A percentile compares a stretch with the other conserved stretches of the same genome.
Conservation (phyloP, 1,140 invertebrate genomes). For the Eulimnadia texana region DNA sequence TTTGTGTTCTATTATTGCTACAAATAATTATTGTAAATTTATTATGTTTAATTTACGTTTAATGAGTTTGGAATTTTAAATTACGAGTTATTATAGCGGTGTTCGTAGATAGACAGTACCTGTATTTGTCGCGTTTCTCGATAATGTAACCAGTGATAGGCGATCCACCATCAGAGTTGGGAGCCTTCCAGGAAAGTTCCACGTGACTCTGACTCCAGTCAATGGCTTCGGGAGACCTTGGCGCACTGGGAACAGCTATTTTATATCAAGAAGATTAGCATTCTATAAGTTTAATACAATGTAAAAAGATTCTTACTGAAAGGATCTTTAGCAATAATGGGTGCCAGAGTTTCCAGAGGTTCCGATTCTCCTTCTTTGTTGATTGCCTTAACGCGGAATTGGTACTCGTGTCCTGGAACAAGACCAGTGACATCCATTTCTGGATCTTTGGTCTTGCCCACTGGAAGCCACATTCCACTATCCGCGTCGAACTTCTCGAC, state of each 20-base stretch:
- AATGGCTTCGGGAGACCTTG: slow-evolving; percentile 67
- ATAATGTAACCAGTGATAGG: slow-evolving; percentile 88
- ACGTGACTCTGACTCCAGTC: slow-evolving; percentile 87
- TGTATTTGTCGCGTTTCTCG: slow-evolving; percentile 92
- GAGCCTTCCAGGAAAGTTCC: slow-evolving; percentile 70
- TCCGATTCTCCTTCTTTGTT: slow-evolving; percentile 96
- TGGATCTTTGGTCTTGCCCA: slow-evolving; percentile 61
- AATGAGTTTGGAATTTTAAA: too few species aligned
- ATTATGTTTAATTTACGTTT: too few species aligned
- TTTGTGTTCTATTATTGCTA: too few species aligned
- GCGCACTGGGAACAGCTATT: slow-evolving; percentile 57
- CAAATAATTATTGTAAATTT: too few species aligned
- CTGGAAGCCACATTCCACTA: slow-evolving; percentile 75
- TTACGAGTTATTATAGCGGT: too few species aligned
- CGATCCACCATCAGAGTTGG: slow-evolving; percentile 68
- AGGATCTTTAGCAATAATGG: slow-evolving; percentile 92
- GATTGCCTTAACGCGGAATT: slow-evolving; percentile 92
- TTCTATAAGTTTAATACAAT: too few species aligned
- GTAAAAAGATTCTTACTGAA: too few species aligned
- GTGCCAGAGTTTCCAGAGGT: slow-evolving; percentile 79
- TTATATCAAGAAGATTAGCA: too few species aligned
- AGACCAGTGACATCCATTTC: slow-evolving; percentile 78
- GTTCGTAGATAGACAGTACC: slow-evolving; percentile 26
- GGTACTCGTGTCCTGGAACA: slow-evolving; percentile 88
- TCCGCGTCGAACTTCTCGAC: slow-evolving; percentile 92